Base-by-base conservation (phyloP, 1,140 invertebrate genomes). In the Heliothis subflexa region DNA sequence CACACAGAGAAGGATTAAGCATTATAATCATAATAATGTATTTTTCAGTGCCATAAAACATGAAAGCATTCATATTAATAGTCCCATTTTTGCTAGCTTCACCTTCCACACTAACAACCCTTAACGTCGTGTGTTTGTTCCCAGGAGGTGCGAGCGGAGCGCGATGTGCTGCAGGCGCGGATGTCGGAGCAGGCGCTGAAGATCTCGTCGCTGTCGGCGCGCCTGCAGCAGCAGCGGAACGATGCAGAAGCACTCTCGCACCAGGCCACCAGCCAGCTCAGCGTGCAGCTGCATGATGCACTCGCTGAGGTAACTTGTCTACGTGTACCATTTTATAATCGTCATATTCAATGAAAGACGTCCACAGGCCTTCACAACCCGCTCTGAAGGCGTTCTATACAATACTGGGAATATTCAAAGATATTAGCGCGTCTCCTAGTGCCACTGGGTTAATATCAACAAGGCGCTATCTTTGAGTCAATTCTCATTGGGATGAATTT, bases 131-230 rank as follows among this genome's bases (percentile, higher is more conserved):
- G 2, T 28, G 47, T 49, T 49, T 75, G 59, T 40, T 1, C 16
- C 9, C 87, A 98, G 97, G 97, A 98, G 91, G 93, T 98, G 52
- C 96, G 96, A 81, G 96, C 96, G 54, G 97, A 98, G 85, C 96
- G 97, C 21, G 97, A 98, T 83, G 96, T 97, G 40, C 93, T 98
- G 59, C 97, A 98, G 88, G 96, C 97, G 80, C 96, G 97, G 55
- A 96, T 97, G 80, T 97, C 97, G 28, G 97, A 98, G 86, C 97
- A 98, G 88, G 95, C 98, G 73, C 96, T 97, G 73, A 96, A 97
- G 86, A 97, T 98, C 73, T 97, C 97, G 55, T 96, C 96, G 1
- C 95, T 98, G 81, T 96, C 97, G 79, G 97, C 97, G 74, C 95
- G 97, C 16, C 93, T 98, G 47, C 97, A 98, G 88, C 97, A 97